Percentiles rank a stretch among this genome's conserved stretches.
Evolutionary conservation across 2,113 vertebrate species (phyloP).

Genomic region (Sinocyclocheilus rhinocerous): DNA sequence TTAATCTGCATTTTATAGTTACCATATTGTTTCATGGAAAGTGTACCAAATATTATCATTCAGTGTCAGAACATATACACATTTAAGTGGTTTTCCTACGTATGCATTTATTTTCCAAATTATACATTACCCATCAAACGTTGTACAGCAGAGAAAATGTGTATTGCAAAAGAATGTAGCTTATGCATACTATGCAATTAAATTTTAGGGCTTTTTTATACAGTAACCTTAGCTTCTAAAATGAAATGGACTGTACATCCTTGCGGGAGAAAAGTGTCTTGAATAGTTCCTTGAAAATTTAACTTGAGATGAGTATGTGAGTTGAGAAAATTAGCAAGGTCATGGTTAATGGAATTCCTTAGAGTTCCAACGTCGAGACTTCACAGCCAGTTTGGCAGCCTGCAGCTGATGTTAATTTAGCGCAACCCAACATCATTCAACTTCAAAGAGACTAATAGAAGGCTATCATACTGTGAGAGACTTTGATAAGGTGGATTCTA

Average conservation of each 20-base stretch:
- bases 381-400: constrained; percentile 56
- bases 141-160: constrained; percentile 5
- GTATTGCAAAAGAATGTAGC: neutral
- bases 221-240: constrained; percentile 26
- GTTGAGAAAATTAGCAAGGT: constrained; percentile 54
- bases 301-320: constrained; percentile 50
- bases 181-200: neutral
- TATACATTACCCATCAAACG: neutral
- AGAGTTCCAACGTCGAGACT: constrained; percentile 49
- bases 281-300: constrained; percentile 47
- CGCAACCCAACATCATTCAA: constrained; percentile 54
- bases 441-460: constrained; percentile 61
- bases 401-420: constrained; percentile 56
- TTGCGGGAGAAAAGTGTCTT: constrained; percentile 19
- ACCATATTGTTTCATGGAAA: neutral
- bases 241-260: constrained; percentile 44
- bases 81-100: neutral
- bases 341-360: constrained; percentile 58
- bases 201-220: constrained; percentile 6
- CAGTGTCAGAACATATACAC: neutral
- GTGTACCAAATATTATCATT: neutral
- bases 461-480: constrained; percentile 54
- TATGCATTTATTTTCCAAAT: neutral
- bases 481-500: constrained; percentile 56
- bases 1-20: neutral